Base-by-base conservation (phyloP, 2,888 invertebrate genomes). In the Rotaria sp. region DNA sequence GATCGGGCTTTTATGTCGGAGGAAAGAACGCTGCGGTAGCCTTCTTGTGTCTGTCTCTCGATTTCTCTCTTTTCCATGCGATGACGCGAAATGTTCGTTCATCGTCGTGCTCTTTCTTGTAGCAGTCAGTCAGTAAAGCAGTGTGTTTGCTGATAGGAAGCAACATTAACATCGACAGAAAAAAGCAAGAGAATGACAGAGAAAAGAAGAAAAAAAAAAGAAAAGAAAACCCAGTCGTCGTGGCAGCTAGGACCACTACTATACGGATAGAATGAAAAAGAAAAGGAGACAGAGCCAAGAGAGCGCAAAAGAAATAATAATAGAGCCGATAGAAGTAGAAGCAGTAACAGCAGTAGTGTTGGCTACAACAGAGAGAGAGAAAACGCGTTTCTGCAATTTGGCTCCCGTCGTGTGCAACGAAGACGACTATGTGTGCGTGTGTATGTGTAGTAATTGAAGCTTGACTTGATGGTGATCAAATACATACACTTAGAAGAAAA, bases 221-320 rank as follows among this genome's bases (percentile, higher is more conserved):
- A 67, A 55, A 55, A 67, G 67, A 35, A 67, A 67, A 67, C 67
- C 35, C 67, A 67, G 35, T 67, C 67, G 67, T 67, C 67, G 67
- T 67, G 67, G 67, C 67, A 67, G 67, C 67, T 67, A 67, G 67
- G 67, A 67, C 35, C 67, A 67, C 59, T 59, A 30, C 30, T 35
- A 3, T 21, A 67, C 30, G 67, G 21, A 15, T 18, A 38, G 67
- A 35, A 67, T 30, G 15, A 15, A 67, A 67, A 35, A 67, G 67
- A 67, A 67, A 67, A 18, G 35, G 21, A 67, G 67, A 67, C 67
- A 38, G 67, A 67, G 67, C 50, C 50, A 50, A 30, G 35, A 35
- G 67, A 67, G 67, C 18, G 67, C 67, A 67, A 67, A 67, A 67
- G 67, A 67, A 67, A 67, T 67, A 67, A 67, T 67, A 67, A 67